Conservation (phyloP, 2,888 invertebrate species). For the Pachycephus smyrnensis region DNA sequence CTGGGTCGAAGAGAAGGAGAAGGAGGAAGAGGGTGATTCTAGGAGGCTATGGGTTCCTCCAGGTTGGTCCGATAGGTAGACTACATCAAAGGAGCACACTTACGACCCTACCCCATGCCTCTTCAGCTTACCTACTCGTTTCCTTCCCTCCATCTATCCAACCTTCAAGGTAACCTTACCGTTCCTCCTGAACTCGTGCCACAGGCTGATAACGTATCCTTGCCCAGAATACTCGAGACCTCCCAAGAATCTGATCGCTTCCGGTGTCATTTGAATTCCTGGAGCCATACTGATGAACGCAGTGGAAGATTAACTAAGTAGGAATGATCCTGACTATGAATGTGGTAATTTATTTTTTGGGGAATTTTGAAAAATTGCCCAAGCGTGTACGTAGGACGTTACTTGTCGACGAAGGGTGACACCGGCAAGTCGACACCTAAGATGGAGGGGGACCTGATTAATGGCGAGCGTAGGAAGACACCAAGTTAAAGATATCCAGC, state of each 20-base stretch:
- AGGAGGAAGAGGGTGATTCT: conserved; percentile 13
- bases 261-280: neutral
- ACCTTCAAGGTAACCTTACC: conserved; percentile 1
- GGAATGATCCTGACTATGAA: neutral
- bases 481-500: conserved; percentile 47
- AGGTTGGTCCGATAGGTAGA: conserved; percentile 31
- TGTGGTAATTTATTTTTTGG: neutral
- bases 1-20: conserved; percentile 12
- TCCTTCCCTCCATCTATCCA: neutral
- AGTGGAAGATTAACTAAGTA: neutral
- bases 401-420: neutral
- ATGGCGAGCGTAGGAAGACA: conserved; percentile 26
- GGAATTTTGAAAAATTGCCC: neutral
- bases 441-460: conserved; percentile 30
- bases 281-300: neutral
- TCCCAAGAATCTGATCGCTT: neutral
- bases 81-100: conserved; percentile 40
- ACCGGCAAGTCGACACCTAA: neutral
- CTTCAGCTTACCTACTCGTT: conserved; percentile 7
- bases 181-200: neutral
- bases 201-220: conserved; percentile 6
- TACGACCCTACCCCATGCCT: conserved; percentile 16
- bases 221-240: neutral
- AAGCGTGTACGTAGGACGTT: neutral
- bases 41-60: conserved; percentile 6